Percentiles rank a stretch among this genome's conserved stretches.
Conservation (phyloP, 2,888 invertebrate genomes). For the Cinara cedri region DNA sequence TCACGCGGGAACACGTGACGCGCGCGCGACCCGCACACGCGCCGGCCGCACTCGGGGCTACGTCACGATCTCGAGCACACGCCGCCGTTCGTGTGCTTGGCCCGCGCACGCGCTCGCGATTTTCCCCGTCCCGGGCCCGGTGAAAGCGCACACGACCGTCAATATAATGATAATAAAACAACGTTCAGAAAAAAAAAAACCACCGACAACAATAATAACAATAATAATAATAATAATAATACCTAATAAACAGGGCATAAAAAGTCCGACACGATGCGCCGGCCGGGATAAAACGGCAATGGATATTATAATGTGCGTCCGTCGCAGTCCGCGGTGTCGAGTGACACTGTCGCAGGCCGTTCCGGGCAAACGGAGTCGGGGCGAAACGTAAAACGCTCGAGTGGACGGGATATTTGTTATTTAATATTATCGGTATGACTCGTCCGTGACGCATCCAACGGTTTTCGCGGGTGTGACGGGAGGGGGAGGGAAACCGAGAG, state of each 20-base stretch:
- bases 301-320: too few species aligned
- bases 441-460: too few species aligned
- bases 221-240: not conserved
- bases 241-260: conserved; percentile 9
- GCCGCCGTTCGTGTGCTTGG: conserved; percentile 34
- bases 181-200: too few species aligned
- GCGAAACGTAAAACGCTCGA: not conserved
- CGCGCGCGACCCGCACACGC: conserved; percentile 24
- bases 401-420: not conserved
- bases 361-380: too few species aligned
- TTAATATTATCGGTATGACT: not conserved
- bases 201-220: too few species aligned
- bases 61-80: conserved; percentile 56
- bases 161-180: conserved; percentile 11
- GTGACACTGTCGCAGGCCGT: too few species aligned
- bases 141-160: conserved; percentile 35
- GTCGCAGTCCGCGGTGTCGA: not conserved
- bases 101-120: conserved; percentile 40
- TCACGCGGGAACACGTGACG: not conserved
- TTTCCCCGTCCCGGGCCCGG: not conserved
- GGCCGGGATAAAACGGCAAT: too few species aligned
- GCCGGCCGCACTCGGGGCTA: not conserved
- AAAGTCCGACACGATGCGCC: not conserved
- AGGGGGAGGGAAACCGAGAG: too few species aligned
- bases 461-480: too few species aligned